A percentile compares a stretch with the other conserved stretches of the same genome.
Conservation (phyloP, 2,888 invertebrate genomes). For the Luperina nickerlii region DNA sequence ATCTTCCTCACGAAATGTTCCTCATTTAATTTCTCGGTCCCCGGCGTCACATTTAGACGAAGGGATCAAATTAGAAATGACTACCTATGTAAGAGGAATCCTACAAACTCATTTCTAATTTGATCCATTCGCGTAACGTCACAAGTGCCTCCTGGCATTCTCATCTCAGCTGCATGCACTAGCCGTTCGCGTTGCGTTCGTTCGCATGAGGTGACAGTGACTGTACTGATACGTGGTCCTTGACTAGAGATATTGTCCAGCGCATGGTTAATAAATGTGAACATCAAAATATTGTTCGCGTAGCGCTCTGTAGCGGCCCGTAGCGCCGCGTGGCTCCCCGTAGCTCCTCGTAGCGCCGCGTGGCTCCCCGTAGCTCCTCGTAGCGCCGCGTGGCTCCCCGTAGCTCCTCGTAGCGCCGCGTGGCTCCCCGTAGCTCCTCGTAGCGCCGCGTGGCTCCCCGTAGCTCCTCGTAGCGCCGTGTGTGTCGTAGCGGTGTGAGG, state of each 20-base stretch:
- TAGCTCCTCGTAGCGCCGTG: no score
- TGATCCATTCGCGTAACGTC: background rate
- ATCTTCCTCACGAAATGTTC: background rate
- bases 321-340: background rate
- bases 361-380: no score
- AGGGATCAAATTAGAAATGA: background rate
- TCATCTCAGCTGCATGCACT: background rate
- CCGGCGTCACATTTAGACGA: background rate
- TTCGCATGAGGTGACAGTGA: background rate
- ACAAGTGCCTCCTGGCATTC: no score
- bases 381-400: background rate
- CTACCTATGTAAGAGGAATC: background rate
- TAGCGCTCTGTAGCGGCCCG: conserved; percentile 4
- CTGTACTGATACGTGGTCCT: background rate
- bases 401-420: background rate
- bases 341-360: no score
- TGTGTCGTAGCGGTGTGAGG: conserved; percentile 3
- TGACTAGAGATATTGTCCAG: background rate
- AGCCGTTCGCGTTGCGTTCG: no score
- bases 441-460: background rate
- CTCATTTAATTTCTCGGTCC: background rate
- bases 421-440: conserved; percentile 3
- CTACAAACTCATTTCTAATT: background rate
- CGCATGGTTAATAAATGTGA: background rate
- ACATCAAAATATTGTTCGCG: background rate